Percentiles rank a stretch among this genome's conserved stretches.
Conservation (phyloP, 2,113 vertebrate genomes). For the Chitala chitala region DNA sequence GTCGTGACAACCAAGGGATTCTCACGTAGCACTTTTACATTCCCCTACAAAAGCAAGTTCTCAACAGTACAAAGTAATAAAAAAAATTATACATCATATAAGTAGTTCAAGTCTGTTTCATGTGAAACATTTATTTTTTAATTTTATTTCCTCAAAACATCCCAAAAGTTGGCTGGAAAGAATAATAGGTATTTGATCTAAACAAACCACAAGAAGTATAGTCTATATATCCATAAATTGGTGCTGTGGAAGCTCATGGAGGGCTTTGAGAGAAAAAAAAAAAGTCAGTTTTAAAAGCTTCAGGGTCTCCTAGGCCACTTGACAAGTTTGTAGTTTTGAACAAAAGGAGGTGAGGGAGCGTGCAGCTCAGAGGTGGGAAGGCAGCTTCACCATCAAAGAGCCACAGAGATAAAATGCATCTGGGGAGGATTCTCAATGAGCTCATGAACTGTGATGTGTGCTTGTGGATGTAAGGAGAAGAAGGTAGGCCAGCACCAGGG, state of each 20-base stretch:
- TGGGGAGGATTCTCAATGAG: background rate
- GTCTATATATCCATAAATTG: background rate
- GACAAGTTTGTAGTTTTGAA: background rate
- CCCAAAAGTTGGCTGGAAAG: background rate
- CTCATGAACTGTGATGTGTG: background rate
- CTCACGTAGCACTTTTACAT: too few species aligned
- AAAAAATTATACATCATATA: background rate
- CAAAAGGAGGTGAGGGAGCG: slow-evolving; percentile 3
- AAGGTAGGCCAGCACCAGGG: background rate
- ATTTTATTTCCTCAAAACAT: background rate
- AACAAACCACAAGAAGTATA: background rate
- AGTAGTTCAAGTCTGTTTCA: background rate
- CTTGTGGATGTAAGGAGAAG: background rate
- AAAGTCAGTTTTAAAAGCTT: slow-evolving; percentile 4
- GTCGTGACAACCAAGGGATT: too few species aligned
- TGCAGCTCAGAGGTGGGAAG: slow-evolving; percentile 1
- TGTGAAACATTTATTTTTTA: background rate
- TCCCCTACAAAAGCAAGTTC: too few species aligned
- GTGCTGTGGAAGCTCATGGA: background rate
- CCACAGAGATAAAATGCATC: background rate
- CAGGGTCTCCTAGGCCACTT: slow-evolving; percentile 5
- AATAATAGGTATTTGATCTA: slow-evolving; percentile 8
- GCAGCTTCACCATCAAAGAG: background rate
- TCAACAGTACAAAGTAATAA: too few species aligned
- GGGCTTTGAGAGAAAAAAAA: background rate